Evolutionary conservation across 37 sponge, comb jelly and placozoan genomes (phyloP), one percentile per base, ranked within the genome.

Genomic region (Axinella damicornis): DNA sequence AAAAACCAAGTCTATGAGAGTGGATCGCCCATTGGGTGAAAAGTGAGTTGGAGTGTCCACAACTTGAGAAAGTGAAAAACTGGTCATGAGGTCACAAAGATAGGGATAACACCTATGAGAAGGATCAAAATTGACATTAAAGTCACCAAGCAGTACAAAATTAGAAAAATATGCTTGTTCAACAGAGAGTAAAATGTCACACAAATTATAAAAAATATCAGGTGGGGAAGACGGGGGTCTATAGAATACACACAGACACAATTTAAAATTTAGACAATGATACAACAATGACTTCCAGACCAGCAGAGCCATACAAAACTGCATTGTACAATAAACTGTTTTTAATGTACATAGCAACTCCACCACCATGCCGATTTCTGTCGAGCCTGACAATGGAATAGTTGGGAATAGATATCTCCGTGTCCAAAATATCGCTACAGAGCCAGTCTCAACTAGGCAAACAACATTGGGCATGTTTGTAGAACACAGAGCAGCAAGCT

Each of bases 401-500:
- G 37, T 74, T n/a, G 6, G 57, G 34, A 16, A 74, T 57, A 18
- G 57, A 25, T 14, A 74, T 24, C 33, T 74, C 75, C 14, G n/a
- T 74, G 59, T 74, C 75, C 17, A 28, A 25, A 17, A 74, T 57
- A 74, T 56, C 53, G 12, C 2, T 16, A 18, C 53, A 27, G 17
- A 74, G 59, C 75, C 75, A 74, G 75, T 74, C 56, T 74, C 75
- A 27, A 74, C 75, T 52, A 74, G 5, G 27, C 75, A 74, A 27
- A 74, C 31, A 56, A 74, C 27, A 57, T 74, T 12, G 9, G 75
- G 75, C 31, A 55, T 74, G n/a, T 40, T 30, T 28, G 59, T 18
- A 22, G 54, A 25, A 74, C 75, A 74, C 9, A 74, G 54, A 32
- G 59, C 58, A 57, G 18, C 33, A 57, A 74, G 59, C 34, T 74